These are phyloP conservation scores for Sebastes steindachneri DNA, from an alignment of 2,797 vertebrate genomes.

Conservation along the genomic window DNA sequence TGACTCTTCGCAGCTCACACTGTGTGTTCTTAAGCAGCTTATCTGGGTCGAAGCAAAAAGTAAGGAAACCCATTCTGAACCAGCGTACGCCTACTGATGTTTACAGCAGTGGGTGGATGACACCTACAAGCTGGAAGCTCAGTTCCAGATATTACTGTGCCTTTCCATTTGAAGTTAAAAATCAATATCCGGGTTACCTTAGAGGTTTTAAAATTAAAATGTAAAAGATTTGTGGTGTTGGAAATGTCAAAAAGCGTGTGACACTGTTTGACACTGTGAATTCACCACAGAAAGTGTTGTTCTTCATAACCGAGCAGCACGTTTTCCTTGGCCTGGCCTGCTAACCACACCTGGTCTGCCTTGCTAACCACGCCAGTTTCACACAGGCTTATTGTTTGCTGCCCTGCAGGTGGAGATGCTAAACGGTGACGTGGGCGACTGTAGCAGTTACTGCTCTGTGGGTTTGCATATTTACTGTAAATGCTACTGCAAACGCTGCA, in stretches of 20 bases:
- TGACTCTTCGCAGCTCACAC: neutral
- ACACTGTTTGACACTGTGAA: neutral
- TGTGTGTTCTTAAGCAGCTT: neutral
- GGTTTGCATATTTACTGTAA: constrained; percentile 50
- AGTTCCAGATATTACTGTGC: neutral
- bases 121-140: neutral
- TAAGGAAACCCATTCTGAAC: neutral
- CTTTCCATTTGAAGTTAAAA: constrained; percentile 28
- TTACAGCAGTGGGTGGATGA: neutral
- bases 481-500: neutral
- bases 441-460: neutral
- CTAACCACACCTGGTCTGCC: neutral
- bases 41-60: neutral
- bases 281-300: neutral
- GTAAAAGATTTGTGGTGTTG: neutral
- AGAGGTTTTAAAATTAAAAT: neutral
- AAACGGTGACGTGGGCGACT: neutral
- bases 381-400: neutral
- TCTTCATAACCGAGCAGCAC: neutral
- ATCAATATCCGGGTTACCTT: neutral
- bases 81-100: neutral
- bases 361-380: constrained; percentile 5
- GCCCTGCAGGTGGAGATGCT: neutral
- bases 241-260: neutral
- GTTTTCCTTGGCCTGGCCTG: neutral